Evolutionary conservation across 2,888 invertebrate genomes (phyloP).

Genomic region (Pandemis cinnamomeana): DNA sequence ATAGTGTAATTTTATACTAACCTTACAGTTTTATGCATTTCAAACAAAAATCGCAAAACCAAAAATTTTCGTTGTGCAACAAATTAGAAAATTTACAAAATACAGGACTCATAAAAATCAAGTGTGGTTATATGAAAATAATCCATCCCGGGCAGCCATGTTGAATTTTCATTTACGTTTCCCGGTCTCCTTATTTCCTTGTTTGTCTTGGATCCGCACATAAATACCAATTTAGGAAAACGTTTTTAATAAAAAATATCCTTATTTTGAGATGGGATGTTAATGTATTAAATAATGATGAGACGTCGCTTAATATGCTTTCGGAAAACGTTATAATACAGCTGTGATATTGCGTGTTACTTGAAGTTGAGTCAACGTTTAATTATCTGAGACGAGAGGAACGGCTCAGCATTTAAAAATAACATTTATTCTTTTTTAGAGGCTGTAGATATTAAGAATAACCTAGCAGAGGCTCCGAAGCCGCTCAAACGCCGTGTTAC

Average conservation of each 20-base stretch:
- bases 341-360: neutral
- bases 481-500: too few relatives aligned
- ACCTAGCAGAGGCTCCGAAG: neutral
- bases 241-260: slow-evolving; percentile 25
- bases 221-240: slow-evolving; percentile 35
- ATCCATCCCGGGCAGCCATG: neutral
- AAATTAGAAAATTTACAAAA: neutral
- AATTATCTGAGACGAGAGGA: neutral
- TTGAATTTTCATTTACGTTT: slow-evolving; percentile 12
- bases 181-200: slow-evolving; percentile 5
- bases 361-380: neutral
- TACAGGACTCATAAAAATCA: slow-evolving; percentile 7
- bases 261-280: slow-evolving; percentile 4
- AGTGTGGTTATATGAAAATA: slow-evolving; percentile 16
- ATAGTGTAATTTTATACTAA: too few relatives aligned
- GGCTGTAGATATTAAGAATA: neutral
- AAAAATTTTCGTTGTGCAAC: too few relatives aligned
- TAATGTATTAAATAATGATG: slow-evolving; percentile 23
- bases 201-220: slow-evolving; percentile 12
- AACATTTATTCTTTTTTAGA: too few relatives aligned
- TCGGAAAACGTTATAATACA: neutral
- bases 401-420: too few relatives aligned
- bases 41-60: too few relatives aligned
- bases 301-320: neutral
- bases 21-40: too few relatives aligned